Evolutionary conservation across 2,888 invertebrate species (phyloP).

Genomic region (Diplolepis rosae): DNA sequence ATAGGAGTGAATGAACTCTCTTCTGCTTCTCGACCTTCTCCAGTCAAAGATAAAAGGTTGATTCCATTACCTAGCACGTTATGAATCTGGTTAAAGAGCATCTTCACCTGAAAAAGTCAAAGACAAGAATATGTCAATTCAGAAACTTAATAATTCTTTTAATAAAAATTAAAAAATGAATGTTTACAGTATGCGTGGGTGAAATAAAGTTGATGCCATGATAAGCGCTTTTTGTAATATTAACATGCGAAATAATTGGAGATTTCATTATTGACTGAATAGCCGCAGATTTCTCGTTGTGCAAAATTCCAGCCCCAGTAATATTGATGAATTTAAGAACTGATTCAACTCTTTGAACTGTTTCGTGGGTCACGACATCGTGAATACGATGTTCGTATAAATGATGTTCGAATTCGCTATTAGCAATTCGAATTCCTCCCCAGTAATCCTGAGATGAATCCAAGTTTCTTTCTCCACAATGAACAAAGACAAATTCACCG

Average conservation of each 20-base stretch:
- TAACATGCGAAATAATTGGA: conserved; percentile 87
- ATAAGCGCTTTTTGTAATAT: conserved; percentile 88
- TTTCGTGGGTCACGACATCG: conserved; percentile 86
- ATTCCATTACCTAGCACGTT: conserved; percentile 93
- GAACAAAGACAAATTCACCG: conserved; percentile 92
- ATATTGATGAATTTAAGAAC: conserved; percentile 86
- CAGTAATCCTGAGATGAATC: conserved; percentile 85
- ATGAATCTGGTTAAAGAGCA: conserved; percentile 84
- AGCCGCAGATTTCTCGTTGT: conserved; percentile 95
- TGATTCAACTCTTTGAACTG: conserved; percentile 83
- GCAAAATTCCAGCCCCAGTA: conserved; percentile 94
- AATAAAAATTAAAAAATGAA: conserved; percentile 40
- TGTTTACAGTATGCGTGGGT: conserved; percentile 82
- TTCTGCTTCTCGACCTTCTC: conserved; percentile 91
- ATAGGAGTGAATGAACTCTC: conserved; percentile 93
- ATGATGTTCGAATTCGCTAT: conserved; percentile 91
- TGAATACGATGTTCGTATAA: conserved; percentile 88
- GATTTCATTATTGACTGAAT: conserved; percentile 92
- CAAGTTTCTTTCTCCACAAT: conserved; percentile 86
- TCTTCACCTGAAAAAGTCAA: conserved; percentile 74
- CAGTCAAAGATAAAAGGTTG: conserved; percentile 91
- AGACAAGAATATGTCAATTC: not conserved
- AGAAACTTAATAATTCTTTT: not conserved
- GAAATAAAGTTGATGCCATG: conserved; percentile 95
- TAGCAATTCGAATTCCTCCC: conserved; percentile 96